phyloP scores from a whole-genome alignment of 2,797 vertebrate genomes.

The Pseudochaenichthys georgianus region DNA sequence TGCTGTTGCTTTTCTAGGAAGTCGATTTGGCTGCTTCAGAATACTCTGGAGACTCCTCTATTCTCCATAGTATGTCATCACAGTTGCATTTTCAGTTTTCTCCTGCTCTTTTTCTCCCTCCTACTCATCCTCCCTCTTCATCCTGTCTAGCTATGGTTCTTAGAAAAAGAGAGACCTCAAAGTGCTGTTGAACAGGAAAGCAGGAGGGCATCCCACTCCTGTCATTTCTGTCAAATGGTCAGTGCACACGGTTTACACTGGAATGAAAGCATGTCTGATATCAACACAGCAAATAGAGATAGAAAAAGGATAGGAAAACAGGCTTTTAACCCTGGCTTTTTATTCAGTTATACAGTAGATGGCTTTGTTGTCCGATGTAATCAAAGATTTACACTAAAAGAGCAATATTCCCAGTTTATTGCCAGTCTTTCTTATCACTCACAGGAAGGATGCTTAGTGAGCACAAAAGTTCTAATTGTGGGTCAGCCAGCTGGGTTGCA shows the following conservation, averaged over 20 bases:
- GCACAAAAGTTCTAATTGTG: slow-evolving; percentile 40
- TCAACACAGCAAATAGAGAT: slow-evolving; percentile 27
- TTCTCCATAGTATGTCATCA: slow-evolving; percentile 49
- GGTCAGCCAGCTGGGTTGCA: slow-evolving; percentile 65
- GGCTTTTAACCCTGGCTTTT: slow-evolving; percentile 29
- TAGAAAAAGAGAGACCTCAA: slow-evolving; percentile 44
- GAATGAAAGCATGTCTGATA: slow-evolving; percentile 36
- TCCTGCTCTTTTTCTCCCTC: slow-evolving; percentile 22
- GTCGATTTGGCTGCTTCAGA: slow-evolving; percentile 59
- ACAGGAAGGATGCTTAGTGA: slow-evolving; percentile 40
- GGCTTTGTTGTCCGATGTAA: slow-evolving; percentile 28
- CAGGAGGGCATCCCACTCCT: slow-evolving; percentile 53
- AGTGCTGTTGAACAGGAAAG: slow-evolving; percentile 42
- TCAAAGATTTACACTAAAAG: slow-evolving; percentile 40
- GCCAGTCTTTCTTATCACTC: slow-evolving; percentile 33
- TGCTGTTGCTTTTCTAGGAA: slow-evolving; percentile 56
- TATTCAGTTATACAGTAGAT: slow-evolving; percentile 29
- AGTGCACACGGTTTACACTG: slow-evolving; percentile 57
- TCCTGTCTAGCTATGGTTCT: slow-evolving; percentile 26
- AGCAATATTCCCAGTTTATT: slow-evolving; percentile 17
- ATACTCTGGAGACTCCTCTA: slow-evolving; percentile 51
- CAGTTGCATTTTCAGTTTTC: slow-evolving; percentile 47
- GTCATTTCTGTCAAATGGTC: slow-evolving; percentile 72
- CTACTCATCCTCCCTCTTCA: slow-evolving; percentile 23
- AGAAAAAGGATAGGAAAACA: slow-evolving; percentile 2